phyloP scores from a whole-genome alignment of 2,888 invertebrate genomes.

The Acleris emargana region DNA sequence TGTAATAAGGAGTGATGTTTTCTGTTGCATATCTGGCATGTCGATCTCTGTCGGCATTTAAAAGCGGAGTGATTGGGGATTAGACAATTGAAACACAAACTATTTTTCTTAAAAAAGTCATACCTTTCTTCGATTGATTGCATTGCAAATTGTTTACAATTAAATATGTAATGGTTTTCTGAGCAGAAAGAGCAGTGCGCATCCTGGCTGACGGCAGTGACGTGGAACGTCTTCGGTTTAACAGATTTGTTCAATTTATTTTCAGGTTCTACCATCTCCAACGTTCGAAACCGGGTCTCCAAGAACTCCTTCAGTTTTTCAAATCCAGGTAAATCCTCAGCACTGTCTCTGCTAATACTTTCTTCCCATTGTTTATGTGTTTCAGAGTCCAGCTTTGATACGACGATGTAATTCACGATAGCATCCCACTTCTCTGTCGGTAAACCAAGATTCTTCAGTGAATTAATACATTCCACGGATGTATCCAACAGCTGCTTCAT shows the following conservation, averaged over 20 bases:
- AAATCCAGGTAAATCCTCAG: slow-evolving; percentile 1
- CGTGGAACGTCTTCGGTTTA: slow-evolving; percentile 4
- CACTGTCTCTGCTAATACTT: neutral
- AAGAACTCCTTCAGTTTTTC: slow-evolving; percentile 1
- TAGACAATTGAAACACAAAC: slow-evolving; percentile 3
- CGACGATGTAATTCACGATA: neutral
- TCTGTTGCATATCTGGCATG: slow-evolving; percentile 1
- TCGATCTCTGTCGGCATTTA: neutral
- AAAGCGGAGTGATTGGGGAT: slow-evolving; percentile 2
- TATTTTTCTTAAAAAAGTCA: neutral
- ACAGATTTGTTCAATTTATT: slow-evolving; percentile 6
- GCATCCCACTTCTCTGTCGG: neutral
- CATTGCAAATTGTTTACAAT: slow-evolving; percentile 5
- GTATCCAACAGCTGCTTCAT: slow-evolving; percentile 1
- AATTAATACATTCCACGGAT: neutral
- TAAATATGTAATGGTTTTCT: neutral
- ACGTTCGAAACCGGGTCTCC: slow-evolving; percentile 4
- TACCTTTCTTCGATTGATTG: slow-evolving; percentile 1
- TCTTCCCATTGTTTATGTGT: slow-evolving; percentile 10
- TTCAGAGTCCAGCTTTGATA: neutral
- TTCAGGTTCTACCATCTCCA: slow-evolving; percentile 9
- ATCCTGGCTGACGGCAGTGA: neutral
- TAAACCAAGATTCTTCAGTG: slow-evolving; percentile 2
- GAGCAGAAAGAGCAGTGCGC: neutral
- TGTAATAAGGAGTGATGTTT: slow-evolving; percentile 11